Base-by-base conservation (phyloP, 2,888 invertebrate genomes). In the Drosophila bunnanda region DNA sequence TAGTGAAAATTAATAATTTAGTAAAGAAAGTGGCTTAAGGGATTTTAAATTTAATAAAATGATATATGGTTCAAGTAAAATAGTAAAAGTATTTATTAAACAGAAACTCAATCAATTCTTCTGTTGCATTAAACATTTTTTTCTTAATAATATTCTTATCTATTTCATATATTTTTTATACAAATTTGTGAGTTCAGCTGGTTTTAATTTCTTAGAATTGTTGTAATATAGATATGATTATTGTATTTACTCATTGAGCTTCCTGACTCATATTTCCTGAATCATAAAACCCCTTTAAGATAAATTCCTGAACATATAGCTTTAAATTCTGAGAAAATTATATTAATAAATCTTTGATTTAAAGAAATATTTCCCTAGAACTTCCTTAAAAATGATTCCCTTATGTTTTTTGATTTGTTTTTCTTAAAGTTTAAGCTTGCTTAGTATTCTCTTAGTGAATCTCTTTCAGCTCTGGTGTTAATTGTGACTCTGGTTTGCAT, bases 401-500 rank as follows among this genome's bases (percentile, higher is more conserved):
- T 13, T 13, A 13, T 6, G 4, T 15, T 8, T 22, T 22, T 2
- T n/a, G n/a, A n/a, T 12, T 15, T 8, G 15, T 25, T 44, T 4
- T 22, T 15, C 22, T 44, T 25, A 44, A 44, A 25, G 15, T 25
- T 25, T 15, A 44, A 25, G 4, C 25, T 44, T 15, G 4, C 4
- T 10, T 25, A 44, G 4, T 25, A 15, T 44, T 44, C 15, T 9
- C 15, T 9, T 44, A 25, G 9, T 25, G 25, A 44, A 44, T 28
- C n/a, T 28, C n/a, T n/a, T 12, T 10, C 12, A 4, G 28, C 15
- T 28, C 28, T 4, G 30, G 59, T 39, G 59, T 50, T 64, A 64
- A 64, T 50, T 64, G 25, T 15, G 12, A 20, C n/a, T 20, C n/a
- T 30, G 17, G 22, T 41, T 64, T 28, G 48, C 30, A 34, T 62